Evolutionary conservation across 2,888 invertebrate species (phyloP).

Genomic region (Panzeria rudis): DNA sequence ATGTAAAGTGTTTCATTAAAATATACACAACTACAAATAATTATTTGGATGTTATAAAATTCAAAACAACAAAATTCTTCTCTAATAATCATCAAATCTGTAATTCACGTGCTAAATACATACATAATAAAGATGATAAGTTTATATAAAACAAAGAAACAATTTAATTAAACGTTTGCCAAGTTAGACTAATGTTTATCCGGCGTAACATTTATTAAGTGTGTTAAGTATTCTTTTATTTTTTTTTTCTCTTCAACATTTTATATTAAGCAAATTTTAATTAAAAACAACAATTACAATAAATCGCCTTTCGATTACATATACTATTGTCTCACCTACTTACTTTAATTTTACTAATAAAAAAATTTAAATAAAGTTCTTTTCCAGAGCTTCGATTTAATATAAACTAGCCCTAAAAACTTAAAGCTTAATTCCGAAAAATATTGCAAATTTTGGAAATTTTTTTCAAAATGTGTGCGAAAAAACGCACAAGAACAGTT

Average conservation of each 20-base stretch:
- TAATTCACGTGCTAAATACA: slow-evolving; percentile 68
- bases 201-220: slow-evolving; percentile 51
- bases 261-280: slow-evolving; percentile 23
- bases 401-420: neutral
- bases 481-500: no score
- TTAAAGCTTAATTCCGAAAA: neutral
- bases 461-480: no score
- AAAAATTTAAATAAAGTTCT: slow-evolving; percentile 22
- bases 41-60: slow-evolving; percentile 58
- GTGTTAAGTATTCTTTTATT: slow-evolving; percentile 28
- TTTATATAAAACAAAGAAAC: slow-evolving; percentile 28
- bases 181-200: slow-evolving; percentile 43
- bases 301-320: slow-evolving; percentile 49
- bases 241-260: slow-evolving; percentile 17
- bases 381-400: slow-evolving; percentile 1
- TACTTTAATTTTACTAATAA: slow-evolving; percentile 34
- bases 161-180: slow-evolving; percentile 51
- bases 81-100: slow-evolving; percentile 40
- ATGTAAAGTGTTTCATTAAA: slow-evolving; percentile 40
- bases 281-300: slow-evolving; percentile 15
- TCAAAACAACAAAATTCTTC: slow-evolving; percentile 39
- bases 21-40: slow-evolving; percentile 45
- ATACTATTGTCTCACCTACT: slow-evolving; percentile 1
- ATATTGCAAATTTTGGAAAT: neutral
- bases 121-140: slow-evolving; percentile 25